Base-by-base conservation (phyloP, 2,888 invertebrate genomes). In the Bombyx huttoni region DNA sequence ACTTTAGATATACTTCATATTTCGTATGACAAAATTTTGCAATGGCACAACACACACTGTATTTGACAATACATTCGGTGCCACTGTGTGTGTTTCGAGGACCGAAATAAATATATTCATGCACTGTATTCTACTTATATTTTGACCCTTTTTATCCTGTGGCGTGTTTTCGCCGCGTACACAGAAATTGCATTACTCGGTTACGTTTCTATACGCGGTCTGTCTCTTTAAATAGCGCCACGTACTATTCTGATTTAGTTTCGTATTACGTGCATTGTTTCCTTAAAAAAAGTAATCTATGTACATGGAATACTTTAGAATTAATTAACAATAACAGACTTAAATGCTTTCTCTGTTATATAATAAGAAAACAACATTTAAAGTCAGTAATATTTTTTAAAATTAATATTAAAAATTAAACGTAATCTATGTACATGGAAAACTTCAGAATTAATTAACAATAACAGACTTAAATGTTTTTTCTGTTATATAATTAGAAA, bases 181-280 rank as follows among this genome's bases (percentile, higher is more conserved):
- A 53, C 34, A 49, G 48, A 53, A 58, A 58, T 51, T 55, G 57
- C 52, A 55, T 60, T 57, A 55, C 35, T 53, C 55, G 54, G 49
- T 57, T 53, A 51, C 51, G 40, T 56, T 57, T 51, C 50, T 48
- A 52, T 53, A 13, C 53, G 35, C 40, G 50, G 40, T 46, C 33
- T 51, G 13, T 51, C 34, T 51, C 13, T 51, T 34, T 51, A 46
- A 51, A 51, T 47, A 34, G 10, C 46, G 3, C 40, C 12, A 6
- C 40, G 40, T 40, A 40, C 40, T 40, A 40, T 40, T 40, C 12
- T 40, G 40, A 8, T 40, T 40, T 40, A 10, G 40, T 40, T 40
- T 40, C 40, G 7, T 40, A 12, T 10, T 12, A 6, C 40, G 40
- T 12, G 40, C 12, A 12, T 24, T 40, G 40, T 40, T 40, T 40